Conservation (phyloP, 2,888 invertebrate genomes). For the Steromphala cineraria region DNA sequence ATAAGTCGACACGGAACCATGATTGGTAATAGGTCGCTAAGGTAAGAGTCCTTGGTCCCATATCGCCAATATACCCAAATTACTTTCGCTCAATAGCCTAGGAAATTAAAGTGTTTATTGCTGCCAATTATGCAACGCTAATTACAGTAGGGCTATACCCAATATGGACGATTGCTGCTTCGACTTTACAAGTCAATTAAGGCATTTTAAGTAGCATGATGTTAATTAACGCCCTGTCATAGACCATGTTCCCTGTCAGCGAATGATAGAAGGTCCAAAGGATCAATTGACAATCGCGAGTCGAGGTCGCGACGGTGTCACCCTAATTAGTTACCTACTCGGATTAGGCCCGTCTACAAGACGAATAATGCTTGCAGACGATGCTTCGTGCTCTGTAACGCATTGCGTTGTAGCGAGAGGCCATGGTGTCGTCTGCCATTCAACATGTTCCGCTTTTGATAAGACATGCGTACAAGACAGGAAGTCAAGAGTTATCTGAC, state of each 20-base stretch:
- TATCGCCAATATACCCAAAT: not conserved
- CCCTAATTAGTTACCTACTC: not conserved
- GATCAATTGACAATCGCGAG: not conserved
- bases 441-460: no score
- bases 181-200: not conserved
- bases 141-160: not conserved
- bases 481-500: not conserved
- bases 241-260: not conserved
- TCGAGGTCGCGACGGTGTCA: not conserved
- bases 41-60: not conserved
- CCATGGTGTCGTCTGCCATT: no score
- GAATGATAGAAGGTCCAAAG: not conserved
- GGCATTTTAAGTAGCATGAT: not conserved
- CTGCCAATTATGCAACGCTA: conserved; percentile 2
- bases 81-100: not conserved
- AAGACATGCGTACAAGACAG: not conserved
- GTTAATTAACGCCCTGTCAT: not conserved
- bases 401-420: not conserved
- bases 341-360: not conserved
- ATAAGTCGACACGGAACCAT: not conserved
- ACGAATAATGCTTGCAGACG: not conserved
- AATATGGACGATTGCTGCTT: not conserved
- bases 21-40: not conserved
- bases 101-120: conserved; percentile 3
- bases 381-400: not conserved